phyloP scores from a whole-genome alignment of 2,888 invertebrate species.

The Nesidiocoris tenuis region DNA sequence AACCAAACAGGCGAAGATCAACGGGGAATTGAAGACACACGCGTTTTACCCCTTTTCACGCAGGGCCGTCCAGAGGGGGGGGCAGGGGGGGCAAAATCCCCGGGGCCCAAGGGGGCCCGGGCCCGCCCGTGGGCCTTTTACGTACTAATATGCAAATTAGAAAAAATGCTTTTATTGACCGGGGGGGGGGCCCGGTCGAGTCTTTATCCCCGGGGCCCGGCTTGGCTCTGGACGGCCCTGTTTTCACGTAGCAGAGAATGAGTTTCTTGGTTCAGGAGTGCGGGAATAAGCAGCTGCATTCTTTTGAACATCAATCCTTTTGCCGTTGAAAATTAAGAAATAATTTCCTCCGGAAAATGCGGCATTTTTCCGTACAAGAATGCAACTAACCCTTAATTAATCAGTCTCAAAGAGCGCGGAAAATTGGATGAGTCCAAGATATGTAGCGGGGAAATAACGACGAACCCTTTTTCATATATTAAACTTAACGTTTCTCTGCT shows the following conservation, averaged over 20 bases:
- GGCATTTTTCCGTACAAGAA: not conserved
- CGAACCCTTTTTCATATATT: not conserved
- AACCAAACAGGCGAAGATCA: not conserved
- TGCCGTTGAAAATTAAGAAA: not conserved
- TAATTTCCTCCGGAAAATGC: not conserved
- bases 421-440: not conserved
- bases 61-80: too few relatives aligned
- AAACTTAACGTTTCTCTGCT: not conserved
- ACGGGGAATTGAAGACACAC: too few relatives aligned
- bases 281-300: not conserved
- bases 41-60: too few relatives aligned
- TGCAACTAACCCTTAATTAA: conserved; percentile 26
- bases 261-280: not conserved
- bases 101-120: too few relatives aligned
- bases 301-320: not conserved
- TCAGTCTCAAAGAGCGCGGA: conserved; percentile 36
- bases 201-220: too few relatives aligned
- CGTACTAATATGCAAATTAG: too few relatives aligned
- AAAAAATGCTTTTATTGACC: too few relatives aligned
- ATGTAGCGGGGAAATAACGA: not conserved
- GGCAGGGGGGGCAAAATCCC: too few relatives aligned
- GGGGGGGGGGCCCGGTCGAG: too few relatives aligned
- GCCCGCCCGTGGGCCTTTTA: too few relatives aligned
- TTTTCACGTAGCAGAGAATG: too few relatives aligned
- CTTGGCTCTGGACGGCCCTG: too few relatives aligned